Evolutionary conservation across 1,140 invertebrate genomes (phyloP), one percentile per base, ranked within the genome.

Genomic region (Drosophila arawakana): DNA sequence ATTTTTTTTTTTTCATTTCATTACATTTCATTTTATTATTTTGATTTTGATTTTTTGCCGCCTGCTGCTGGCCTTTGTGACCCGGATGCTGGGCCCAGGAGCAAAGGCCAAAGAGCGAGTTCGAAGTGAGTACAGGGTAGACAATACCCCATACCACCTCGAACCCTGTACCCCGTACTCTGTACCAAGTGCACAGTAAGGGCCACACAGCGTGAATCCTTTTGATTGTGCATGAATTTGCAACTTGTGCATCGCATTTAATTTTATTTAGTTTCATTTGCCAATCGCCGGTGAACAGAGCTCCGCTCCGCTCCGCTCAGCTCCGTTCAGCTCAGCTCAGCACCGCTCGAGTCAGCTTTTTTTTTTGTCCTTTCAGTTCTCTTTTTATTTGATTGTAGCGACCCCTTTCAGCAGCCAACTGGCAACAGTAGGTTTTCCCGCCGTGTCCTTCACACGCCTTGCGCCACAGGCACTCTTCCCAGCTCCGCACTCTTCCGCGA

Each of bases 231-330:
- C 76, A 68, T 68, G 72, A 66, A 82, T 88, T 88, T 88, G 80
- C 84, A 88, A 88, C 76, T 86, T 86, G 79, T 88, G 80, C 74
- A 88, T 72, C 73, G 78, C 74, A 84, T 89, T 88, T 88, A 88
- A 88, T 89, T 78, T 89, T 89, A 80, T 88, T 88, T 88, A 88
- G 83, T 80, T 88, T 83, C 80, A 86, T 81, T 88, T 86, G 83
- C 76, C 83, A 86, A 88, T 82, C 55, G 74, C 47, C 59, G 62
- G 55, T 52, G 41, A 61, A 69, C 58, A 41, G 59, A 13, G 35
- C 59, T 39, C 43, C 15, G 41, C 6, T 10, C 52, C 5, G 15
- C 52, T 35, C 50, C 3, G 4, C 15, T 15, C 15, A 15, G 41
- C 6, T 10, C 52, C 3, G 4, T 1, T 15, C 15, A 15, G 4